Base-by-base conservation (phyloP, 2,113 vertebrate genomes). In the Stercorarius parasiticus region DNA sequence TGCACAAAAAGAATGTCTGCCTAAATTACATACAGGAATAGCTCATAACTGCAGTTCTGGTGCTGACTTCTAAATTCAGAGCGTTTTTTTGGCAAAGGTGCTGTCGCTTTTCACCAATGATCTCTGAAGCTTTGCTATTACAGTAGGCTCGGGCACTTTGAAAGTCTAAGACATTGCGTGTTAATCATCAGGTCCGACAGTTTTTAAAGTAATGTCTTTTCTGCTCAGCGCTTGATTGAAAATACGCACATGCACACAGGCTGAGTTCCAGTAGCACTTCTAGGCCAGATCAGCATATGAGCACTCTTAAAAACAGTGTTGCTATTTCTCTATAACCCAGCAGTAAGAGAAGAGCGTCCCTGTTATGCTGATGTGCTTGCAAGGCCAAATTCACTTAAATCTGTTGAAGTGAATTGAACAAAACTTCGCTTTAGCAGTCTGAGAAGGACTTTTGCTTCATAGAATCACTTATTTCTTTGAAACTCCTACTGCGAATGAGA, bases 191-290 rank as follows among this genome's bases (percentile, higher is more conserved):
- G 66, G 62, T 64, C 70, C 32, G 67, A 58, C 11, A 36, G 9
- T 76, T 92, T 95, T 15, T 22, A 11, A 71, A 86, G 32, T 59
- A 29, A 11, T 72, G 15, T 34, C 26, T 92, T 25, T 53, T 85
- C 56, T 90, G n/a, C 32, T 76, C 52, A 18, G 52, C 3, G 0
- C 66, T 79, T 90, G 61, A 36, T 67, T 66, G 70, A 85, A 90
- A 78, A 78, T 78, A 32, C 1, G 1, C 1, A 1, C 27, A 5
- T 29, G 25, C 47, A 56, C 13, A 2, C 7, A n/a, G 61, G 22
- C 66, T 45, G 36, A 61, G 42, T 62, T 90, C 77, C 82, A 93
- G 81, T 36, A 73, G 73, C 53, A 32, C 36, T 81, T 77, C n/a
- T 38, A 50, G 52, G 53, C 62, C 40, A 49, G 76, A 29, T 6